Percentiles rank a stretch among this genome's conserved stretches.
phyloP scores from a whole-genome alignment of 2,797 vertebrate genomes.

The Melanotaenia maccullochi region DNA sequence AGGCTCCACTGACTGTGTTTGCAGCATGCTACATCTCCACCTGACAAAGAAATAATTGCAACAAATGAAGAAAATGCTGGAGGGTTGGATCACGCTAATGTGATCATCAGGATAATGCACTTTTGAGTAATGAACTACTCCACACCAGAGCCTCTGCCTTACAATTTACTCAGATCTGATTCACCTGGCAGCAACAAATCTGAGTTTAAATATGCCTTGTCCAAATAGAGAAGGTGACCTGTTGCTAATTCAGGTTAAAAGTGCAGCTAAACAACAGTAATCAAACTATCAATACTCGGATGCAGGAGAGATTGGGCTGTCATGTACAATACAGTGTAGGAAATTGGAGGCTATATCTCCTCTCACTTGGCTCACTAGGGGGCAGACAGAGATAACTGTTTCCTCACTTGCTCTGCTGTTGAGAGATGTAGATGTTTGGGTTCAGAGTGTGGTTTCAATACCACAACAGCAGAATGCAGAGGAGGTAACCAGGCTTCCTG shows the following conservation, averaged over 20 bases:
- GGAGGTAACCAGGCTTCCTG: conserved; percentile 37
- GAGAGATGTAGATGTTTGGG: conserved; percentile 58
- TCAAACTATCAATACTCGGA: conserved; percentile 61
- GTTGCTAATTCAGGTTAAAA: conserved; percentile 46
- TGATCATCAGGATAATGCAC: conserved; percentile 59
- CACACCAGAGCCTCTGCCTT: conserved; percentile 8
- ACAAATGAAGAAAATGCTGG: conserved; percentile 64
- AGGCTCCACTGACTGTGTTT: conserved; percentile 45
- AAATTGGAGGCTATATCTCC: conserved; percentile 31
- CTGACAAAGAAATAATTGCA: conserved; percentile 67
- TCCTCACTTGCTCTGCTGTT: conserved; percentile 25
- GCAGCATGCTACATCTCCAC: conserved; percentile 39
- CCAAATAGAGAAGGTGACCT: conserved; percentile 16
- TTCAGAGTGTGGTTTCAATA: conserved; percentile 43
- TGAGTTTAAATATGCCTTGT: conserved; percentile 30
- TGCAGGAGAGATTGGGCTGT: conserved; percentile 47
- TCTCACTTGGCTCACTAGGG: conserved; percentile 64
- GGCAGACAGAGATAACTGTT: conserved; percentile 65
- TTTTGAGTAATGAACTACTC: conserved; percentile 69
- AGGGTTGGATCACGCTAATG: conserved; percentile 59
- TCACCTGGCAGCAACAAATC: conserved; percentile 27
- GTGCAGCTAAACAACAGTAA: conserved; percentile 35
- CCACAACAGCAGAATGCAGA: conserved; percentile 54
- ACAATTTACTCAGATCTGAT: conserved; percentile 18
- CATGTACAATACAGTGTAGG: conserved; percentile 46